These are phyloP conservation scores for Ectemnius lituratus DNA, from an alignment of 2,888 invertebrate genomes.

Conservation along the genomic window DNA sequence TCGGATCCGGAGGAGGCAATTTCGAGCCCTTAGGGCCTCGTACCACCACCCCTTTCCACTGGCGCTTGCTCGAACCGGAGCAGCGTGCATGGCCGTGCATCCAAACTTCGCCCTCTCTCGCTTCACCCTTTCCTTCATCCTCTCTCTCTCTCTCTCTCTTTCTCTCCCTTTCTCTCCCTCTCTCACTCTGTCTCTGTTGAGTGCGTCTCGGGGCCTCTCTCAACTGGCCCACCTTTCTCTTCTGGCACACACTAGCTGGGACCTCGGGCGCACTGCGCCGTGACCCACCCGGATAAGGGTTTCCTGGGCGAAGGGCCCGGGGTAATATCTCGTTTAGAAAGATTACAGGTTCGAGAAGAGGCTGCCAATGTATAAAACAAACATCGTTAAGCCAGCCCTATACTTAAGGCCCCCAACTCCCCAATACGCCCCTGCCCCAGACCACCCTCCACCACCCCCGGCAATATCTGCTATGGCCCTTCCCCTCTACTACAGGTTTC, in stretches of 20 bases:
- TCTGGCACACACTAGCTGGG: conserved; percentile 8
- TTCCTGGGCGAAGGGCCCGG: conserved; percentile 58
- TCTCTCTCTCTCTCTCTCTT: conserved; percentile 19
- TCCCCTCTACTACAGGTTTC: neutral
- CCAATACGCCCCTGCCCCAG: conserved; percentile 34
- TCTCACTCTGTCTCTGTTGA: conserved; percentile 9
- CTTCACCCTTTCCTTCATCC: neutral
- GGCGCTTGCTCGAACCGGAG: conserved; percentile 16
- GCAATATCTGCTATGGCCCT: conserved; percentile 24
- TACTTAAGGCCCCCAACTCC: conserved; percentile 68
- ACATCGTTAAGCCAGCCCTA: conserved; percentile 78
- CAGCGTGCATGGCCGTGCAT: conserved; percentile 17
- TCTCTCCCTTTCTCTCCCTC: neutral
- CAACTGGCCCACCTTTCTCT: conserved; percentile 12
- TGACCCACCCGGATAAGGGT: conserved; percentile 40
- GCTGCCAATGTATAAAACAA: conserved; percentile 78
- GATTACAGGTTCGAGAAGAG: conserved; percentile 78
- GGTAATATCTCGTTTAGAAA: conserved; percentile 79
- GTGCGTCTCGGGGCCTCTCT: neutral
- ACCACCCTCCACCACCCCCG: conserved; percentile 30
- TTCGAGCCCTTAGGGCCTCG: conserved; percentile 39
- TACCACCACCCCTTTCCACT: conserved; percentile 21
- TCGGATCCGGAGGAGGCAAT: conserved; percentile 41
- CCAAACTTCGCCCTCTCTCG: conserved; percentile 27
- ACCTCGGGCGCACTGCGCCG: conserved; percentile 41